phyloP scores from a whole-genome alignment of 2,888 invertebrate genomes.

The Clunio marinus region DNA sequence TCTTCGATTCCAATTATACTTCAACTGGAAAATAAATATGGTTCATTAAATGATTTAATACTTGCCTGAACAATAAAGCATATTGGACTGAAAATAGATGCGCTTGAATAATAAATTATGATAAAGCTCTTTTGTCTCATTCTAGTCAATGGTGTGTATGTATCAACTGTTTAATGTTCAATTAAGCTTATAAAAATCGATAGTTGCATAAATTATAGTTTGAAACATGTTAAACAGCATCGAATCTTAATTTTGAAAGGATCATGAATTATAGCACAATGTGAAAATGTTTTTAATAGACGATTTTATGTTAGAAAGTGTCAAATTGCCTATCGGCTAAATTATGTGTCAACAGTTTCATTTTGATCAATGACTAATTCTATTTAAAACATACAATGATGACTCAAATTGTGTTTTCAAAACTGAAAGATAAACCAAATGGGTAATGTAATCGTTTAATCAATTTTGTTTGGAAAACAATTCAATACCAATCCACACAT shows the following conservation, averaged over 20 bases:
- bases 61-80: conserved; percentile 13
- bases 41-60: conserved; percentile 33
- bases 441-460: not conserved
- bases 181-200: not conserved
- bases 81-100: not conserved
- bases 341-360: too few relatives aligned
- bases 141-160: not conserved
- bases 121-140: conserved; percentile 4
- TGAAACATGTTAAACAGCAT: too few relatives aligned
- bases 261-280: too few relatives aligned
- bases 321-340: too few relatives aligned
- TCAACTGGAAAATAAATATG: conserved; percentile 3
- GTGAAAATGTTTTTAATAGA: too few relatives aligned
- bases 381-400: too few relatives aligned
- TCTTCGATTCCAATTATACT: conserved; percentile 24
- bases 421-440: too few relatives aligned
- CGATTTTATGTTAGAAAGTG: too few relatives aligned
- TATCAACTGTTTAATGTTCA: not conserved
- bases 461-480: not conserved
- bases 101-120: conserved; percentile 3
- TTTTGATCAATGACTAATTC: too few relatives aligned
- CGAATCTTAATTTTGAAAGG: too few relatives aligned
- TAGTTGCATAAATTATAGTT: not conserved
- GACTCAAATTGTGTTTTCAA: too few relatives aligned
- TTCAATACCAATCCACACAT: not conserved